Percentiles rank a stretch among this genome's conserved stretches.
These are phyloP conservation scores for Rhynchophorus ferrugineus DNA, from an alignment of 1,140 invertebrate species.

Conservation along the genomic window DNA sequence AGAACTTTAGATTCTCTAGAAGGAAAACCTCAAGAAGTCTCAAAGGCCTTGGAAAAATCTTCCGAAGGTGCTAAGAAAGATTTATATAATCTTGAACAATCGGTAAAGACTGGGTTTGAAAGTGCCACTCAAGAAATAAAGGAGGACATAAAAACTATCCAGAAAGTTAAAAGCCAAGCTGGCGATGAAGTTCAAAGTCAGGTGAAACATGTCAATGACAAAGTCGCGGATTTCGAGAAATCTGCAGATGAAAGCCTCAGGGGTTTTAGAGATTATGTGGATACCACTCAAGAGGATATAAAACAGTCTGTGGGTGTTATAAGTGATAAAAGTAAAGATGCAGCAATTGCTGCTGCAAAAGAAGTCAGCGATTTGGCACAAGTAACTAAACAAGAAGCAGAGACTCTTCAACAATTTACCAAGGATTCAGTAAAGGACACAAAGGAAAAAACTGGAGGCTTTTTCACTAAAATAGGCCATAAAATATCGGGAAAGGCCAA, in stretches of 20 bases:
- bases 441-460: neutral
- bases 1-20: neutral
- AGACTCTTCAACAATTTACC: no score
- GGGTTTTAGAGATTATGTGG: no score
- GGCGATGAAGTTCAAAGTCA: neutral
- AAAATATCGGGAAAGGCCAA: slow-evolving; percentile 3
- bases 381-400: no score
- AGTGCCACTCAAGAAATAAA: neutral
- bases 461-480: neutral
- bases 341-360: neutral
- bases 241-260: no score
- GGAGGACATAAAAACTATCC: no score
- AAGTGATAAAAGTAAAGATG: neutral
- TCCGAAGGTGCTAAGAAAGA: neutral
- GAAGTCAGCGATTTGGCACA: neutral
- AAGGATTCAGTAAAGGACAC: slow-evolving; percentile 5
- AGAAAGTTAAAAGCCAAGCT: slow-evolving; percentile 1
- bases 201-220: neutral
- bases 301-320: neutral
- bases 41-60: slow-evolving; percentile 1
- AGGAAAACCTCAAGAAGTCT: slow-evolving; percentile 4
- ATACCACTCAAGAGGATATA: no score
- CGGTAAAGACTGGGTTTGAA: neutral
- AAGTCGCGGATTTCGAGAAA: no score
- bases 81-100: neutral